Evolutionary conservation across 2,113 vertebrate species (phyloP).

Genomic region (Cepphus grylle): DNA sequence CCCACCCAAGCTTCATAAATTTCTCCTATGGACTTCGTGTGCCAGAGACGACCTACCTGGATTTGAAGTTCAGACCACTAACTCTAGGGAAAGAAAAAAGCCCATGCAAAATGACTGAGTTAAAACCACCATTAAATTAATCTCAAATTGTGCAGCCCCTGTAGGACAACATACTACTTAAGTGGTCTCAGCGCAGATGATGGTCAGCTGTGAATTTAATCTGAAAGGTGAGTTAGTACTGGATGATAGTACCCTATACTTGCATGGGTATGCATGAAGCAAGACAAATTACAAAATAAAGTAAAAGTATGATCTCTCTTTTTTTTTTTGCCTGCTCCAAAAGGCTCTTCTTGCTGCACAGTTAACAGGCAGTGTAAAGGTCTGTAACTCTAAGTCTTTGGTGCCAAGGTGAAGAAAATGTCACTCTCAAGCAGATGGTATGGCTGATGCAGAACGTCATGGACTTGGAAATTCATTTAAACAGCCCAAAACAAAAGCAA

Average conservation of each 20-base stretch:
- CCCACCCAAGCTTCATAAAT: neutral
- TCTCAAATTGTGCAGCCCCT: neutral
- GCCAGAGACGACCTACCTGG: neutral
- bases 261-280: neutral
- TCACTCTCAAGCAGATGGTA: conserved; percentile 33
- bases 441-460: conserved; percentile 34
- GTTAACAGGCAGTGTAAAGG: neutral
- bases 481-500: neutral
- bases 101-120: neutral
- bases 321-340: neutral
- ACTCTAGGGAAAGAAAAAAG: neutral
- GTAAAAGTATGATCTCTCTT: neutral
- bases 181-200: neutral
- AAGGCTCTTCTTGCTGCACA: neutral
- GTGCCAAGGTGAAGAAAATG: conserved; percentile 55
- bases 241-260: neutral
- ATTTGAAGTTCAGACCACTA: neutral
- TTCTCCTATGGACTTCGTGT: neutral
- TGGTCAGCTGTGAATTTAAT: neutral
- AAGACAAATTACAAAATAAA: neutral
- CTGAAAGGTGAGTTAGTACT: neutral
- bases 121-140: neutral
- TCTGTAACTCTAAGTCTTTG: neutral
- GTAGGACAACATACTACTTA: neutral
- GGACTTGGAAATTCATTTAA: conserved; percentile 16